These are phyloP conservation scores for Hymenochirus boettgeri DNA, from an alignment of 2,113 vertebrate species.

Conservation along the genomic window DNA sequence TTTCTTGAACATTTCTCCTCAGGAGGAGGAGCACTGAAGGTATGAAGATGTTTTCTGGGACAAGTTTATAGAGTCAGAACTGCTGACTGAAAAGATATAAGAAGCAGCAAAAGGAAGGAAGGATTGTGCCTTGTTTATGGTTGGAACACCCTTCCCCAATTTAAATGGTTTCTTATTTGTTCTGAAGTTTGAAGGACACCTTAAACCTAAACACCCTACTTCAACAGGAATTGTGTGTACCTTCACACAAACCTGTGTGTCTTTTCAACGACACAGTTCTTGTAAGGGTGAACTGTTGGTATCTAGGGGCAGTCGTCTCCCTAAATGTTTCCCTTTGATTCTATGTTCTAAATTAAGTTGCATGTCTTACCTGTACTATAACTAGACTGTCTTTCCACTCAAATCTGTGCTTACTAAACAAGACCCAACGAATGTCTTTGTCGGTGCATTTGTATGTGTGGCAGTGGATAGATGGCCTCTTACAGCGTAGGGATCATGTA, in stretches of 20 bases:
- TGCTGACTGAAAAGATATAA: constrained; percentile 7
- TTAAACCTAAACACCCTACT: constrained; percentile 32
- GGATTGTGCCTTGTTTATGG: constrained; percentile 41
- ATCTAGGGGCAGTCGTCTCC: constrained; percentile 1
- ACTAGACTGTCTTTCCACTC: constrained; percentile 30
- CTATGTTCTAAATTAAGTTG: constrained; percentile 23
- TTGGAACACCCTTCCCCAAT: constrained; percentile 31
- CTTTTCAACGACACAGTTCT: constrained; percentile 5
- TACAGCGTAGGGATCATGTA: constrained; percentile 30
- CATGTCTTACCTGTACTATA: constrained; percentile 26
- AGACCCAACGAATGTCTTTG: constrained; percentile 9
- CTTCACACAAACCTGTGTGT: constrained; percentile 10
- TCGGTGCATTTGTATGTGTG: constrained; percentile 23
- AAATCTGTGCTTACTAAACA: constrained; percentile 13
- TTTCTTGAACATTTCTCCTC: constrained; percentile 58
- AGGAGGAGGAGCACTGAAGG: constrained; percentile 5
- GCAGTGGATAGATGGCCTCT: constrained; percentile 21
- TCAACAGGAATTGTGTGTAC: constrained; percentile 13
- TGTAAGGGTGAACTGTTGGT: constrained; percentile 13
- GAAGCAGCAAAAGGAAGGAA: constrained; percentile 29
- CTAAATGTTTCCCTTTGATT: not conserved
- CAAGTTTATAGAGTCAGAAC: constrained; percentile 6
- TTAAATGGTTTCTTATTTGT: constrained; percentile 35
- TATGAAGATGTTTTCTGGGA: constrained; percentile 14
- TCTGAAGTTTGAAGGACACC: constrained; percentile 28